phyloP scores from a whole-genome alignment of 2,797 vertebrate species.

The Hephaestus fuliginosus region DNA sequence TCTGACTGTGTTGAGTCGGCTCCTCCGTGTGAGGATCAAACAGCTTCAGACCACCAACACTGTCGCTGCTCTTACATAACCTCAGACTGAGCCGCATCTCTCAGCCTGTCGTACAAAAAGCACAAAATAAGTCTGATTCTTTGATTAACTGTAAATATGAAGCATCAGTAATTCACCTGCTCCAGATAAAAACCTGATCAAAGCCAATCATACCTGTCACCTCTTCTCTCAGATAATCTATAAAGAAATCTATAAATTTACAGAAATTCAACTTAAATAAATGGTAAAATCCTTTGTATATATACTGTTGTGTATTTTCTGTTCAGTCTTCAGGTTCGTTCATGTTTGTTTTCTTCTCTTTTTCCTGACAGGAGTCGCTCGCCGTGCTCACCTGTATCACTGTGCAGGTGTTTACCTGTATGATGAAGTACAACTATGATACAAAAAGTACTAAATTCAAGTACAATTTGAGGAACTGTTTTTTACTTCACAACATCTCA shows the following conservation, averaged over 20 bases:
- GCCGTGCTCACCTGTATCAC: too few relatives aligned
- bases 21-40: conserved; percentile 51
- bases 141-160: neutral
- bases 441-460: too few relatives aligned
- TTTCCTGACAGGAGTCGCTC: too few relatives aligned
- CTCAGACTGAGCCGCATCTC: conserved; percentile 24
- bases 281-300: too few relatives aligned
- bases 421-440: too few relatives aligned
- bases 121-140: neutral
- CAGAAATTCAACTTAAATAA: neutral
- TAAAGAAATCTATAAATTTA: neutral
- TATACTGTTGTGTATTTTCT: neutral
- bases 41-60: conserved; percentile 55
- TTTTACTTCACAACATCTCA: too few relatives aligned
- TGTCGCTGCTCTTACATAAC: conserved; percentile 39
- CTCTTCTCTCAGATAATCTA: neutral
- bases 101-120: neutral
- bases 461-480: too few relatives aligned
- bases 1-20: conserved; percentile 11
- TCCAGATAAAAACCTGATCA: neutral
- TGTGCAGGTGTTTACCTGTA: too few relatives aligned
- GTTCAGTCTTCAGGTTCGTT: neutral
- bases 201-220: neutral
- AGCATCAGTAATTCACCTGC: neutral
- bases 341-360: too few relatives aligned